Evolutionary conservation across 1,140 invertebrate species (phyloP), one percentile per base, ranked within the genome.

Genomic region (Ostrea denselamellosa): DNA sequence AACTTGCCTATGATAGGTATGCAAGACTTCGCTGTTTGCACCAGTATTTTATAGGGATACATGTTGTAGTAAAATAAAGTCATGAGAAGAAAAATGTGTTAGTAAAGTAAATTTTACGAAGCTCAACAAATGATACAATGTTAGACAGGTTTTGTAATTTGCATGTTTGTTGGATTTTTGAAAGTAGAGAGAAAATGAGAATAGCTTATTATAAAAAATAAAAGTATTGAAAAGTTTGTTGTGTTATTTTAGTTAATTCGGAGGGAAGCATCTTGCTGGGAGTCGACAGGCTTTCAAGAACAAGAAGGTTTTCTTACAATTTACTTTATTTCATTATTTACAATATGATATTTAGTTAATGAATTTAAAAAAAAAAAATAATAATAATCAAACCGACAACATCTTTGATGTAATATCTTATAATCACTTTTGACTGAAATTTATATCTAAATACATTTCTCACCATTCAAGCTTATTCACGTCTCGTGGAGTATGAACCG

Each of bases 151-250:
- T 19, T 58, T 14, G 58, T 62, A 77, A 28, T 77, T 14, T 77
- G 68, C 22, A 77, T 77, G 28, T 77, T 77, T 77, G 68, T 77
- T 77, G 68, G 25, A 34, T 34, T 77, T 77, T 77, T 77, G 68
- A 77, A 14, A 22, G 68, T 77, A 77, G 68, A 77, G 22, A 77
- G 25, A 77, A 77, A 14, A 77, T 77, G 68, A 77, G 68, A 77
- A 25, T 77, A 77, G 68, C 25, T 77, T 77, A 22, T 71, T 71
- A 77, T 77, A 28, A 25, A 77, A 44, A 77, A 77, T 77, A 28
- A 77, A 77, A 77, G 10, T 77, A 77, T 62, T 62, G 56, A 62
- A 62, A 62, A 62, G 17, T 62, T 62, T 12, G 5, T 5, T 19
- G 17, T 62, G 56, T 62, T 62, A 14, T 17, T 62, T 62, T 56